phyloP scores from a whole-genome alignment of 1,140 invertebrate species.

The Drosophila pandora region DNA sequence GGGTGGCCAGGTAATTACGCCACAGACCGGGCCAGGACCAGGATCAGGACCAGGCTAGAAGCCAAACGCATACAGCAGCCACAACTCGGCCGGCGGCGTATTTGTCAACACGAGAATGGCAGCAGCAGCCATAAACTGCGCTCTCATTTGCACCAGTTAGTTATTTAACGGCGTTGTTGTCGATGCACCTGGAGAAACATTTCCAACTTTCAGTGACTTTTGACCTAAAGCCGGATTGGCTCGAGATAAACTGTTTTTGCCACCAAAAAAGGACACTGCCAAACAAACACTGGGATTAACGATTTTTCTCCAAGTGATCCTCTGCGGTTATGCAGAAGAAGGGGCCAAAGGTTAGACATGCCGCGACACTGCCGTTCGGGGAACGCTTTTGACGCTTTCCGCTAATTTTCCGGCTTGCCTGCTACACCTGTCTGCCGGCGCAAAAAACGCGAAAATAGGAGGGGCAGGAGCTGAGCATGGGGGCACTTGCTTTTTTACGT shows the following conservation, averaged over 20 bases:
- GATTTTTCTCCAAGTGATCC: constrained; percentile 36
- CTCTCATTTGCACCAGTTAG: constrained; percentile 70
- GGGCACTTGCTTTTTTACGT: constrained; percentile 42
- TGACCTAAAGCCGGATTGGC: not conserved
- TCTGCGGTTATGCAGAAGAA: constrained; percentile 54
- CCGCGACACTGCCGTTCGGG: constrained; percentile 77
- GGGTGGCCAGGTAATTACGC: constrained; percentile 72
- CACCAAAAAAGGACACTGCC: no score
- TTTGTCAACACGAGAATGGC: constrained; percentile 65
- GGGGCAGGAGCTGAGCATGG: not conserved
- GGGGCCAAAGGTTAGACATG: constrained; percentile 42
- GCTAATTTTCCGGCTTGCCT: constrained; percentile 80
- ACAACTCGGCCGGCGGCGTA: constrained; percentile 64
- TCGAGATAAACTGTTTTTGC: not conserved
- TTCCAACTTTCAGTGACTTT: not conserved
- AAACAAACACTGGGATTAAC: not conserved
- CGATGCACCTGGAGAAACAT: not conserved
- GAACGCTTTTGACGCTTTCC: constrained; percentile 80
- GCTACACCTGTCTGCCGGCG: constrained; percentile 69
- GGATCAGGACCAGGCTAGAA: constrained; percentile 37
- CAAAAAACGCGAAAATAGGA: not conserved
- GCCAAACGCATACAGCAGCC: constrained; percentile 40
- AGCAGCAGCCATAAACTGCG: constrained; percentile 62
- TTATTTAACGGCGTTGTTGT: constrained; percentile 15
- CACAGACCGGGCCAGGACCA: constrained; percentile 29